Evolutionary conservation across 2,797 vertebrate genomes (phyloP), one percentile per base, ranked within the genome.

Genomic region (Capromys pilorides): DNA sequence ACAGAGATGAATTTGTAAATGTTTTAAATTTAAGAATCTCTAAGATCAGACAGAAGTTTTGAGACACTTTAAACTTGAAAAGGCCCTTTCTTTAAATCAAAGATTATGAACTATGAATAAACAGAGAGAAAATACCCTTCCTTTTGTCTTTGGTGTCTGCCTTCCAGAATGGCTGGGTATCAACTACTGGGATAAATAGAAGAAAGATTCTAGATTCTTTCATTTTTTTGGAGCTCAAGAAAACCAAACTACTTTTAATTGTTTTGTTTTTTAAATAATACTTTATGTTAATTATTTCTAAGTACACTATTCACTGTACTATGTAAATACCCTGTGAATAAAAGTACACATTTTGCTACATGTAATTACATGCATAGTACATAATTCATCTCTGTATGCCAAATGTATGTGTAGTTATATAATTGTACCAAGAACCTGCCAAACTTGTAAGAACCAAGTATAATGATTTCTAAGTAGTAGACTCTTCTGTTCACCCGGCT

Each of bases 251-350:
- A 91, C 96, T 96, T 95, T 97, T 96, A 97, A 97, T 97, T 97
- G 94, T 96, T 96, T 96, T 96, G 93, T 97, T 96, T 97, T 97
- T 96, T 39, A 87, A 96, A 94, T 96, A 96, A 97, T 91, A 78
- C 93, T 97, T 96, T 97, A 94, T 96, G 96, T 96, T 97, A 96
- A 97, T 97, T 97, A 97, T 97, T 97, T 97, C 97, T 97, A 97
- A 97, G 95, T 95, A 95, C 83, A 94, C 95, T 80, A 96, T 97
- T 97, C 96, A 96, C 73, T 73, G 45, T 91, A 82, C 95, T 94
- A 62, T 97, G 95, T 96, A 97, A 97, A 97, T 95, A 96, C 83
- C 97, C 92, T 94, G 94, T 90, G 66, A 97, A 97, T 97, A 96
- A 96, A 97, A 97, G 96, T 86, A 93, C 80, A 92, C 95, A 97